Base-by-base conservation (phyloP, 2,888 invertebrate genomes). In the Diplolepis rosae region DNA sequence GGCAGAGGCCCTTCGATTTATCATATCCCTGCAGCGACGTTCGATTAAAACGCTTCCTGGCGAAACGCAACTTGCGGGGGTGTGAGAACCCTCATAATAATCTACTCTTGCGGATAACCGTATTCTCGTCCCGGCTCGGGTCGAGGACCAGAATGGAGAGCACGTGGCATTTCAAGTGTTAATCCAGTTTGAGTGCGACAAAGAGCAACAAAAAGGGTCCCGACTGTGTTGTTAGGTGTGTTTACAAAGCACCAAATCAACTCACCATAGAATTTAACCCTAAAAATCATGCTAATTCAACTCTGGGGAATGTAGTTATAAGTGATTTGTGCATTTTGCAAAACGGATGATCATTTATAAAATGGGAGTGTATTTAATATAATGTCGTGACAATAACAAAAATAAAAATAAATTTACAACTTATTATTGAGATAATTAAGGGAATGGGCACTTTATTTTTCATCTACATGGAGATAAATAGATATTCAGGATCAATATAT, bases 131-230 rank as follows among this genome's bases (percentile, higher is more conserved):
- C 30, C 30, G 24, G 45, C 18, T 45, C 13, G 48, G 13, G 48
- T 18, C 13, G 18, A 56, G 68, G 28, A 48, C 35, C 51, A 65
- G 52, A 52, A 61, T 61, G 6, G 39, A 35, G 61, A 69, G 51
- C 75, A 71, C 75, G 71, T 73, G 71, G 61, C 72, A 67, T 30
- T 39, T 73, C 51, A 15, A 76, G 73, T 69, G 61, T 50, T 61
- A 61, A 68, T 68, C 56, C 30, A 68, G 42, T 54, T 68, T 56
- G 42, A n/a, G 27, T 48, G 35, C n/a, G 50, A 11, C 4, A 18
- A 28, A 24, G 27, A 39, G 42, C 30, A 39, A 42, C 51, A 28
- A 39, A 61, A 61, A 61, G 61, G 39, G 61, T 39, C 28, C 15
- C 15, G 7, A 1, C 50, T 28, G 28, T 52, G 61, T 22, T 61